Percentiles rank a stretch among this genome's conserved stretches.
Conservation (phyloP, 2,113 vertebrate species). For the Cervus canadensis region DNA sequence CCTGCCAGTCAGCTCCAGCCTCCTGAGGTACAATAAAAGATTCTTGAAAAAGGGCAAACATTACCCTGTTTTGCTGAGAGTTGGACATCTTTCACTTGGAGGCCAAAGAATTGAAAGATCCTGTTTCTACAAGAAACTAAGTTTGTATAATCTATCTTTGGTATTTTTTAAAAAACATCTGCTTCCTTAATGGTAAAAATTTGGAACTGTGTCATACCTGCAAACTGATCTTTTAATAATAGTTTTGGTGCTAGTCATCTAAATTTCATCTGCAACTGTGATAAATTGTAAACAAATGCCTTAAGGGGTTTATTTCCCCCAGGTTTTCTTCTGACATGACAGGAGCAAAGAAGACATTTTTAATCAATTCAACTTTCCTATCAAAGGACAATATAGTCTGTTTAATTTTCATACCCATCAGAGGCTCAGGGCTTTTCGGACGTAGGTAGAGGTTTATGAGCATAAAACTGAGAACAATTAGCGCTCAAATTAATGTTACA, state of each 20-base stretch:
- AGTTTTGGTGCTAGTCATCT: slow-evolving; percentile 3
- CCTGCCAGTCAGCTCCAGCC: neutral
- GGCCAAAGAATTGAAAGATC: neutral
- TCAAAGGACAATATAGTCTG: slow-evolving; percentile 47
- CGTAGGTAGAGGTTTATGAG: slow-evolving; percentile 39
- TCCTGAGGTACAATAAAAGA: neutral
- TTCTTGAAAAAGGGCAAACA: neutral
- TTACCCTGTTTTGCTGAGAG: neutral
- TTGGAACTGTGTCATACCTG: neutral
- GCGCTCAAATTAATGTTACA: slow-evolving; percentile 60
- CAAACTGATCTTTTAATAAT: slow-evolving; percentile 43
- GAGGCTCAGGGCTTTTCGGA: slow-evolving; percentile 60
- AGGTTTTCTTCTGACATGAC: slow-evolving; percentile 55
- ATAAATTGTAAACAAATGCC: slow-evolving; percentile 34
- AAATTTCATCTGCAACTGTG: slow-evolving; percentile 56
- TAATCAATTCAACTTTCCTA: slow-evolving; percentile 50
- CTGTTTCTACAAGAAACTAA: neutral
- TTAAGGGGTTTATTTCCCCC: slow-evolving; percentile 43
- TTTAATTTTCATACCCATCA: slow-evolving; percentile 65
- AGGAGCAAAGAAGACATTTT: slow-evolving; percentile 40
- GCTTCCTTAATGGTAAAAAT: neutral
- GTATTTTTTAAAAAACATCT: slow-evolving; percentile 32
- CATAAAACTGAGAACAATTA: slow-evolving; percentile 56
- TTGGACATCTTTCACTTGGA: neutral
- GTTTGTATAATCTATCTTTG: neutral